phyloP scores from a whole-genome alignment of 2,113 vertebrate genomes.

The Hyaena hyaena region DNA sequence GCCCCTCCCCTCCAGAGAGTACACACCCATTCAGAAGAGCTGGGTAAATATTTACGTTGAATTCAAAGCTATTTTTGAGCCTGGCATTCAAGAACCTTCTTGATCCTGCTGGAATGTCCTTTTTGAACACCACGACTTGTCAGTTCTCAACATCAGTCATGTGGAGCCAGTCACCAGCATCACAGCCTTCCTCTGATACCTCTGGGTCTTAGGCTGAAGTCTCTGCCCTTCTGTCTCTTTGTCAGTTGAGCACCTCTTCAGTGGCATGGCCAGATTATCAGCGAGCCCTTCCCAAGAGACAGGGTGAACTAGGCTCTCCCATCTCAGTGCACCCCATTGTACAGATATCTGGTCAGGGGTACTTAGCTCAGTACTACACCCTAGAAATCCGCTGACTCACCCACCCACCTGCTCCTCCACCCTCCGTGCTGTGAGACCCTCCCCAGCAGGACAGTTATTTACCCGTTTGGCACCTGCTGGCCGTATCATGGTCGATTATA shows the following conservation, averaged over 20 bases:
- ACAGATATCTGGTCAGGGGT: too few species aligned
- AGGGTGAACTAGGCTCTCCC: not conserved
- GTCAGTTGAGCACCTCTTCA: too few species aligned
- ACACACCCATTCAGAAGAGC: not conserved
- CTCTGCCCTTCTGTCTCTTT: not conserved
- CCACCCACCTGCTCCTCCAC: accelerated
- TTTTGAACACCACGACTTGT: not conserved
- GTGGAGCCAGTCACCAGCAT: accelerated
- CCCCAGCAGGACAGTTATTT: not conserved
- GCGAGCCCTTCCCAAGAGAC: not conserved
- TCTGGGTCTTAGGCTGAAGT: not conserved
- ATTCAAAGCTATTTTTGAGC: not conserved
- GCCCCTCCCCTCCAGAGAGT: not conserved
- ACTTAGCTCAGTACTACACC: not conserved
- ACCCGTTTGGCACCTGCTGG: not conserved
- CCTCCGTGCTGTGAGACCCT: not conserved
- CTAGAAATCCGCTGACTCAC: accelerated
- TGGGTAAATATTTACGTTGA: too few species aligned
- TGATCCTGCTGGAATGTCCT: not conserved
- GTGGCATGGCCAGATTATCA: accelerated
- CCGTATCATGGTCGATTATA: too few species aligned
- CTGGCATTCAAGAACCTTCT: not conserved
- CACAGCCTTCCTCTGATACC: not conserved
- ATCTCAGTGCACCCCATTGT: accelerated
- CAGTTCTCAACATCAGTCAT: not conserved